Conservation (phyloP, 2,113 vertebrate species). For the Paralichthys olivaceus region DNA sequence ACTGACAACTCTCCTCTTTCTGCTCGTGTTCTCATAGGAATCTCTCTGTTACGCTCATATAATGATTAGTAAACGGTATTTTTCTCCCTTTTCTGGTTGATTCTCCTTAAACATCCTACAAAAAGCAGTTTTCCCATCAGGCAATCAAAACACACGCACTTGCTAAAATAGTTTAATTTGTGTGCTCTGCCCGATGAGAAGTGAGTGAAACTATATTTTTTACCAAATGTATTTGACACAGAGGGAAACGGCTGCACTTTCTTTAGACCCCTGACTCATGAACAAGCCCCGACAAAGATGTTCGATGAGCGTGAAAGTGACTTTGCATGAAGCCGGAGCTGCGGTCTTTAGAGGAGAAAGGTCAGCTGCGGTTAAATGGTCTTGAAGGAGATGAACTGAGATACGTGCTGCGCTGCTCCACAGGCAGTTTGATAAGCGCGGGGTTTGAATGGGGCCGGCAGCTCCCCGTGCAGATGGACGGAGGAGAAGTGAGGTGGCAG, state of each 20-base stretch:
- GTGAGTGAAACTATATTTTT: conserved; percentile 62
- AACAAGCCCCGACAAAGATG: conserved; percentile 45
- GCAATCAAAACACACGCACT: conserved; percentile 26
- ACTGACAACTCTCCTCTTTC: conserved; percentile 31
- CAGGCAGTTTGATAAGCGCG: no score
- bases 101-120: conserved; percentile 32
- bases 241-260: conserved; percentile 57
- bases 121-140: conserved; percentile 58
- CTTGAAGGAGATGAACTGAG: conserved; percentile 8
- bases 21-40: conserved; percentile 40
- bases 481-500: no score
- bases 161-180: conserved; percentile 45
- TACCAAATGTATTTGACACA: conserved; percentile 43
- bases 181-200: conserved; percentile 52
- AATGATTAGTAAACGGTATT: conserved; percentile 43
- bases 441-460: no score
- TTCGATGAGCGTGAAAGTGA: conserved; percentile 39
- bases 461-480: no score
- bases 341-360: conserved; percentile 13
- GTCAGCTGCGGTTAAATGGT: not conserved
- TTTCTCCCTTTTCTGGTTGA: conserved; percentile 33
- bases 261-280: conserved; percentile 48
- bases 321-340: conserved; percentile 21
- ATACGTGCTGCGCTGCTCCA: not conserved
- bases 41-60: conserved; percentile 41